These are phyloP conservation scores for Mamestra configurata DNA, from an alignment of 1,140 invertebrate genomes.

Conservation along the genomic window DNA sequence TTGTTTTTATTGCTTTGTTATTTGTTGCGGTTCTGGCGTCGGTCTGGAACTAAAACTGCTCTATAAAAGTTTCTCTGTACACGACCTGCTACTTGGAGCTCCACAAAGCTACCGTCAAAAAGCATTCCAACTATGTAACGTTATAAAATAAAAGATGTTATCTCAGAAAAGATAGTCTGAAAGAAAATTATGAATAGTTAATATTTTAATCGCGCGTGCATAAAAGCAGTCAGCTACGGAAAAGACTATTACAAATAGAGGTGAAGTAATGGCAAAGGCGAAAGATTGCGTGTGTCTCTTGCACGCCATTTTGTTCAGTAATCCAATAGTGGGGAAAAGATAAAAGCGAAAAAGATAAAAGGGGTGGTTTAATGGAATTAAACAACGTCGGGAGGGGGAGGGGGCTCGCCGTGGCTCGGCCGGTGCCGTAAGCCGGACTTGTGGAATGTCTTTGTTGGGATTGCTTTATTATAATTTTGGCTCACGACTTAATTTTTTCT, in stretches of 20 bases:
- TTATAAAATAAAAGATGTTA: slow-evolving; percentile 2
- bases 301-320: slow-evolving; percentile 80
- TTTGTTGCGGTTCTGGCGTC: neutral
- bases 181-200: slow-evolving; percentile 25
- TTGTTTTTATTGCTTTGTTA: neutral
- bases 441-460: slow-evolving; percentile 82
- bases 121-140: neutral
- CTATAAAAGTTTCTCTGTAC: neutral
- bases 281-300: slow-evolving; percentile 82
- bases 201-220: slow-evolving; percentile 16
- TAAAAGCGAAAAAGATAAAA: slow-evolving; percentile 86
- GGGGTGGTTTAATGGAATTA: slow-evolving; percentile 87
- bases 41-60: neutral
- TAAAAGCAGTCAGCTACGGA: slow-evolving; percentile 49
- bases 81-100: neutral
- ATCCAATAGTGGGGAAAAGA: slow-evolving; percentile 83
- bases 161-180: slow-evolving; percentile 1
- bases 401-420: slow-evolving; percentile 55
- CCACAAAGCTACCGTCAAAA: neutral
- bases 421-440: slow-evolving; percentile 79
- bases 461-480: slow-evolving; percentile 69
- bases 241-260: slow-evolving; percentile 71
- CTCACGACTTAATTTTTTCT: slow-evolving; percentile 58
- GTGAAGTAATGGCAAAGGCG: slow-evolving; percentile 72
- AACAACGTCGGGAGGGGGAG: slow-evolving; percentile 71